Evolutionary conservation across 2,888 invertebrate species (phyloP).

Genomic region (Deilephila elpenor): DNA sequence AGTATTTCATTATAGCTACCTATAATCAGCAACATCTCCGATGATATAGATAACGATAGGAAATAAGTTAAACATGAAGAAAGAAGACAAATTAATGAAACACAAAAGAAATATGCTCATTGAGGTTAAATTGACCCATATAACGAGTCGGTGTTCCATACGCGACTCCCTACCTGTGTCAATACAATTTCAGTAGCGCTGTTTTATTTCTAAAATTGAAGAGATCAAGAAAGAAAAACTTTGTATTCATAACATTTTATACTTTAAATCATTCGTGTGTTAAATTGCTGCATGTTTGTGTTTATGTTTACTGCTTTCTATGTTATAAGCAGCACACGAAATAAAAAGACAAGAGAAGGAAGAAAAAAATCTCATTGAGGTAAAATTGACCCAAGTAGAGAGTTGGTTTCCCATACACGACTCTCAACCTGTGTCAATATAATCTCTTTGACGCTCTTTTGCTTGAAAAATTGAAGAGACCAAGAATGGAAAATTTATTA

Average conservation of each 20-base stretch:
- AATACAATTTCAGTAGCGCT: not conserved
- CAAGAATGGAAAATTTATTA: too few relatives aligned
- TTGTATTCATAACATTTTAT: too few relatives aligned
- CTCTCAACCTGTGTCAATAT: not conserved
- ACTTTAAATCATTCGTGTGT: too few relatives aligned
- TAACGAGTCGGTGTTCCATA: not conserved
- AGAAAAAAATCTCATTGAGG: not conserved
- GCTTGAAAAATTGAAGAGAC: not conserved
- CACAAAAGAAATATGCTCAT: not conserved
- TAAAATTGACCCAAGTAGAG: not conserved
- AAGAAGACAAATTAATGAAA: not conserved
- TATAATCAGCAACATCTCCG: too few relatives aligned
- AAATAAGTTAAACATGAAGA: too few relatives aligned
- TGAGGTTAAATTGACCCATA: not conserved
- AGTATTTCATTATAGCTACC: too few relatives aligned
- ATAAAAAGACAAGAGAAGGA: not conserved
- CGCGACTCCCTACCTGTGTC: not conserved
- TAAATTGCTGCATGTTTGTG: too few relatives aligned
- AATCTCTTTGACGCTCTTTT: not conserved
- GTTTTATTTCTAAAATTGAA: not conserved
- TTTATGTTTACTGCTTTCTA: too few relatives aligned
- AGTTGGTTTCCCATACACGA: not conserved
- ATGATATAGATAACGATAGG: too few relatives aligned
- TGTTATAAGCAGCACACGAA: too few relatives aligned
- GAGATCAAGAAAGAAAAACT: too few relatives aligned